A percentile compares a stretch with the other conserved stretches of the same genome.
Conservation (phyloP, 2,113 vertebrate species). For the Mormyrus iriodes region DNA sequence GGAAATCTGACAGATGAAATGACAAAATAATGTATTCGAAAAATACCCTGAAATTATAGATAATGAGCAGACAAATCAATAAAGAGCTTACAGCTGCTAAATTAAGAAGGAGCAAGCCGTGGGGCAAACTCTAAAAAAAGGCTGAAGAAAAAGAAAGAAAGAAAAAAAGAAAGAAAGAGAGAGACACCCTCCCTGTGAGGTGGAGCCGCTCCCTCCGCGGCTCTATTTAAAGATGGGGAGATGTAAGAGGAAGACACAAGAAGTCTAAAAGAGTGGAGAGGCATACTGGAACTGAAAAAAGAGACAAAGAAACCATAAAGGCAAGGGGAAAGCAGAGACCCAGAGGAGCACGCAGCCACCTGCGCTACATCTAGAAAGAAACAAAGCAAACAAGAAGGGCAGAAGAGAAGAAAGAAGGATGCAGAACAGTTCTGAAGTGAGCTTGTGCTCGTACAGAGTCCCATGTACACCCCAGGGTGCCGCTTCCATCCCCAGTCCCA, state of each 20-base stretch:
- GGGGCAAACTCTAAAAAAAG: not conserved
- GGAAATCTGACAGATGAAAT: not conserved
- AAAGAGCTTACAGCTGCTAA: not conserved
- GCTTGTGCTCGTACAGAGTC: slow-evolving; percentile 8
- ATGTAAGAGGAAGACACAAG: not conserved
- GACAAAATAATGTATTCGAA: not conserved
- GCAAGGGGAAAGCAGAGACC: not conserved
- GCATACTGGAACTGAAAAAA: not conserved
- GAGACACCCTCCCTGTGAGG: not conserved
- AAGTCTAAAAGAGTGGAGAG: not conserved
- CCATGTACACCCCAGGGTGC: not conserved
- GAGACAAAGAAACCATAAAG: not conserved
- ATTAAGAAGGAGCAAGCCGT: not conserved
- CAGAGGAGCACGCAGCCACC: not conserved
- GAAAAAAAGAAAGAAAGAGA: not conserved
- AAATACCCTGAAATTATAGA: not conserved
- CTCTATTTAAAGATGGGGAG: slow-evolving; percentile 34
- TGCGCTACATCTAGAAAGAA: not conserved
- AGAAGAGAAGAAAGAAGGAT: not conserved
- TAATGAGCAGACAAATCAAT: not conserved
- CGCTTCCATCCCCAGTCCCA: not conserved
- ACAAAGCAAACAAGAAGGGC: not conserved
- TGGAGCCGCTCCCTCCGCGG: slow-evolving; percentile 24
- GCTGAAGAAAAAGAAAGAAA: not conserved
- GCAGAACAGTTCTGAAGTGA: not conserved